A percentile compares a stretch with the other conserved stretches of the same genome.
These are phyloP conservation scores for Nymphalis urticae DNA, from an alignment of 2,888 invertebrate species.

Conservation along the genomic window DNA sequence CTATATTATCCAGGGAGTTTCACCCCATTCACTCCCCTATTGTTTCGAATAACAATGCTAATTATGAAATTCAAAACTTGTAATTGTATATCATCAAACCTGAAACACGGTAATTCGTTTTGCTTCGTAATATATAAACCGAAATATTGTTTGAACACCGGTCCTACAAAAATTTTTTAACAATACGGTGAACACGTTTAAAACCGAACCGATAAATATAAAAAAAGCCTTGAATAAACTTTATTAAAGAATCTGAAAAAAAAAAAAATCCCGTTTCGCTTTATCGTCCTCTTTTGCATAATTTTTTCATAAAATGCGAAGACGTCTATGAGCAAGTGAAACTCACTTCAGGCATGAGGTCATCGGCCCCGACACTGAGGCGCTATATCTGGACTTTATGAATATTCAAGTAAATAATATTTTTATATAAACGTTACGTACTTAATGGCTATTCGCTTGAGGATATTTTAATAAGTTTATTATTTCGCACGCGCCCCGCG, in stretches of 20 bases:
- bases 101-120: too few relatives aligned
- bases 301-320: conserved; percentile 12
- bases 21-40: too few relatives aligned
- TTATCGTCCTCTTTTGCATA: conserved; percentile 3
- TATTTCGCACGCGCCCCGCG: too few relatives aligned
- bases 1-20: too few relatives aligned
- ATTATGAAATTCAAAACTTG: too few relatives aligned
- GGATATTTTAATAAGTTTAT: neutral
- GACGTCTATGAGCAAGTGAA: neutral
- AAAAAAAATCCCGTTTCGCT: neutral
- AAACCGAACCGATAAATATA: neutral
- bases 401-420: conserved; percentile 6
- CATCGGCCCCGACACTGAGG: neutral
- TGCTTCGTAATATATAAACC: too few relatives aligned
- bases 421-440: neutral
- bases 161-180: too few relatives aligned
- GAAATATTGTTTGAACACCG: too few relatives aligned
- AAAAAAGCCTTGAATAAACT: conserved; percentile 2
- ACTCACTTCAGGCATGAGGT: neutral
- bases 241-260: neutral
- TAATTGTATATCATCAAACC: too few relatives aligned
- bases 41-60: too few relatives aligned
- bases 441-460: neutral
- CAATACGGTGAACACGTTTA: too few relatives aligned
- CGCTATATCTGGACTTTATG: conserved; percentile 8